Base-by-base conservation (phyloP, 1,140 invertebrate species). In the Drosophila lacertosa region DNA sequence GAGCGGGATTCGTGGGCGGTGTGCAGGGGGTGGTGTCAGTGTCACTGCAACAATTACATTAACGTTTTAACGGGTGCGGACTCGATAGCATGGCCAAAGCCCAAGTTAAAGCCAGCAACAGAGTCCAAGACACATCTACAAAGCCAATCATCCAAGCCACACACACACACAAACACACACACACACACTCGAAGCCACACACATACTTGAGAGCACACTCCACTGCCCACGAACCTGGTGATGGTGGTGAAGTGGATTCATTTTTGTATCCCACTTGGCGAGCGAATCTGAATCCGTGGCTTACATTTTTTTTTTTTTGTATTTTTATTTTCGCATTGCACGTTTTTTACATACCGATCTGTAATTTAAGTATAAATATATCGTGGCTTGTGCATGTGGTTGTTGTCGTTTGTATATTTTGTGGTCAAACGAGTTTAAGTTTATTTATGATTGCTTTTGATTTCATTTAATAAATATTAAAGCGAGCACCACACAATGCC, bases 371-470 rank as follows among this genome's bases (percentile, higher is more conserved):
- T 82, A 77, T 65, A 77, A 72, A 76, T 69, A 54, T 35, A 16
- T 51, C n/a, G 7, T 32, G n/a, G n/a, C n/a, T n/a, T n/a, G n/a
- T n/a, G n/a, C 0, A 48, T 45, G 73, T 50, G 59, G 16, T 62
- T 54, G 65, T 53, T 44, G 58, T 65, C 15, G 39, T 15, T 58
- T 44, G 59, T 51, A 69, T 53, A 24, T 54, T 64, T 77, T 71
- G 82, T 86, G 82, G 82, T 88, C 82, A 88, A 88, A 88, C 82
- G 74, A 59, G 82, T 88, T 88, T 88, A 72, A 82, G 73, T 88
- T 88, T 88, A 86, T 88, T 88, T 88, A 82, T 88, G 82, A 88
- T 88, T 88, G 83, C 82, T 76, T 88, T 88, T 88, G 82, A 88
- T 88, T 88, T 88, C 81, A 88, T 88, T 82, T 66, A 88, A 88